These are phyloP conservation scores for Dermolepida albohirtum DNA, from an alignment of 2,888 invertebrate species.

Conservation along the genomic window DNA sequence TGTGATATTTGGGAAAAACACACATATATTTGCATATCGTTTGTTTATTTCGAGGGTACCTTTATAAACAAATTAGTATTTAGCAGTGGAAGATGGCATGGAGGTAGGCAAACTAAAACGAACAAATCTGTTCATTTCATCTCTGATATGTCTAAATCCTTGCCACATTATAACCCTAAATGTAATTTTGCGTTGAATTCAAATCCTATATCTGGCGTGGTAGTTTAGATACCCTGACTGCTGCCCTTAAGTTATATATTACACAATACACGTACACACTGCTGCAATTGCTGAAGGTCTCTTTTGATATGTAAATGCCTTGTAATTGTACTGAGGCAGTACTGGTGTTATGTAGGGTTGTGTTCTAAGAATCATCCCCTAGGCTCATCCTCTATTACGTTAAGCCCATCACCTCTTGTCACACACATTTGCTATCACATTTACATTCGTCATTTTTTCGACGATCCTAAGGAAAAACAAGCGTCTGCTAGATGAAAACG, in stretches of 20 bases:
- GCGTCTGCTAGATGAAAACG: constrained; percentile 2
- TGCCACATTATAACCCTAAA: constrained; percentile 37
- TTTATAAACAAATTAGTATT: constrained; percentile 35
- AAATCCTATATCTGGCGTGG: constrained; percentile 33
- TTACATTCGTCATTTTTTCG: constrained; percentile 40
- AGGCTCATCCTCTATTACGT: constrained; percentile 45
- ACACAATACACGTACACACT: constrained; percentile 41
- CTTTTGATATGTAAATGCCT: constrained; percentile 60
- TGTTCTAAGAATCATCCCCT: constrained; percentile 45
- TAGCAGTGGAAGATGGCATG: constrained; percentile 14
- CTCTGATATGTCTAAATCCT: constrained; percentile 39
- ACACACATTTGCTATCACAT: constrained; percentile 35
- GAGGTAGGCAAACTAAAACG: constrained; percentile 5
- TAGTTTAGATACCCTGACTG: constrained; percentile 28
- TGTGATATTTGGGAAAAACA: not conserved
- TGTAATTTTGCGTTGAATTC: constrained; percentile 42
- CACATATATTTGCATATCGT: constrained; percentile 28
- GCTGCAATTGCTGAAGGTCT: constrained; percentile 54
- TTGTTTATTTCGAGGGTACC: constrained; percentile 30
- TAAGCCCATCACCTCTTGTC: constrained; percentile 44
- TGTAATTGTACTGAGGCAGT: constrained; percentile 55
- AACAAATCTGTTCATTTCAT: constrained; percentile 37
- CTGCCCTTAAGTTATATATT: constrained; percentile 34
- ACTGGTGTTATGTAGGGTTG: constrained; percentile 44
- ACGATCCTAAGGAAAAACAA: constrained; percentile 20